Percentiles rank a stretch among this genome's conserved stretches.
Conservation (phyloP, 2,113 vertebrate species). For the Dendrocopos noguchii region DNA sequence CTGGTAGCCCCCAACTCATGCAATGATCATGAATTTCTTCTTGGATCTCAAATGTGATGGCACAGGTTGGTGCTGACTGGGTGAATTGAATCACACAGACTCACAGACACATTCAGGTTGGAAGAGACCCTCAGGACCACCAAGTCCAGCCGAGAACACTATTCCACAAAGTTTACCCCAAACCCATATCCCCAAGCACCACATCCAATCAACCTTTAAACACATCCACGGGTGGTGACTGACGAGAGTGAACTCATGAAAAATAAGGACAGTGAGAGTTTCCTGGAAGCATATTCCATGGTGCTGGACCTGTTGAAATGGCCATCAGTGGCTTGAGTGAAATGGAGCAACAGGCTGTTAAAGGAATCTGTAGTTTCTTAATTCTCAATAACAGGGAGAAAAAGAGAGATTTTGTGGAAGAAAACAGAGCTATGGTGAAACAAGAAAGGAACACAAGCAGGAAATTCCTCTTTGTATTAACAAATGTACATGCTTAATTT, state of each 20-base stretch:
- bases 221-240: too few species aligned
- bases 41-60: neutral
- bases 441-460: neutral
- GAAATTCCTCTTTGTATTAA: neutral
- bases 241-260: neutral
- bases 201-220: too few species aligned
- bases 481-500: neutral
- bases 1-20: neutral
- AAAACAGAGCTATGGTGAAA: neutral
- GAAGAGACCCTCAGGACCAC: too few species aligned
- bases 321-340: neutral
- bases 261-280: neutral
- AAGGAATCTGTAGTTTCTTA: neutral
- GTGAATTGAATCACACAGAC: neutral
- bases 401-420: neutral
- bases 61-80: neutral
- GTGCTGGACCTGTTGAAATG: neutral
- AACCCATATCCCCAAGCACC: too few species aligned
- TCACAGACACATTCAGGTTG: too few species aligned
- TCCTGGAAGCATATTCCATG: neutral
- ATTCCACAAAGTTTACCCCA: too few species aligned
- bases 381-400: neutral
- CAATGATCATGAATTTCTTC: neutral
- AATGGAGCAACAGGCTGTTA: neutral
- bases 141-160: too few species aligned